Conservation (phyloP, 1,140 invertebrate genomes). For the Lepidurus arcticus region DNA sequence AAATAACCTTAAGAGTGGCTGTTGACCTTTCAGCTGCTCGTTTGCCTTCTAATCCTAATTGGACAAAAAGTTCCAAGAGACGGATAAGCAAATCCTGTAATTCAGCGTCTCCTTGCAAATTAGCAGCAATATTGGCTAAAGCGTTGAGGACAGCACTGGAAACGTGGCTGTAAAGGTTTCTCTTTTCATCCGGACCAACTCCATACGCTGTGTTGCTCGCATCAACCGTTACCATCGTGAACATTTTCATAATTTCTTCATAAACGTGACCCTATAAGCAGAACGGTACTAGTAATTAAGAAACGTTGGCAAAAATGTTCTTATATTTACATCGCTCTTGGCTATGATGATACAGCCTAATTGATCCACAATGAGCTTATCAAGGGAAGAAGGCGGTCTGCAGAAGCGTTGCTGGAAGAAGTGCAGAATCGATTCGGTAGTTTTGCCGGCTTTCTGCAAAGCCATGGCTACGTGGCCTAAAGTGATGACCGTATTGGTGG, state of each 20-base stretch:
- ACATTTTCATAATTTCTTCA: constrained; percentile 96
- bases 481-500: constrained; percentile 94
- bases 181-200: constrained; percentile 53
- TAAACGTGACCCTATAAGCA: constrained; percentile 61
- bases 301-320: not conserved
- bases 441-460: constrained; percentile 83
- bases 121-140: constrained; percentile 86
- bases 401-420: constrained; percentile 97
- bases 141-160: constrained; percentile 91
- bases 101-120: constrained; percentile 79
- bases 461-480: constrained; percentile 94
- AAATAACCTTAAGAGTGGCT: constrained; percentile 53
- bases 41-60: constrained; percentile 93
- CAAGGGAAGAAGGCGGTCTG: constrained; percentile 77
- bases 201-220: constrained; percentile 81
- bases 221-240: constrained; percentile 88
- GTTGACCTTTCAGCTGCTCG: constrained; percentile 81
- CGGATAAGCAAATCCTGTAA: constrained; percentile 80
- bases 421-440: constrained; percentile 89
- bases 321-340: constrained; percentile 59
- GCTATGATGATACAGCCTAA: constrained; percentile 95
- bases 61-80: constrained; percentile 92
- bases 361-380: constrained; percentile 93
- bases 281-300: not conserved
- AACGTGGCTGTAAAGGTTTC: constrained; percentile 72